These are phyloP conservation scores for Lateolabrax maculatus DNA, from an alignment of 2,797 vertebrate genomes.

Conservation along the genomic window DNA sequence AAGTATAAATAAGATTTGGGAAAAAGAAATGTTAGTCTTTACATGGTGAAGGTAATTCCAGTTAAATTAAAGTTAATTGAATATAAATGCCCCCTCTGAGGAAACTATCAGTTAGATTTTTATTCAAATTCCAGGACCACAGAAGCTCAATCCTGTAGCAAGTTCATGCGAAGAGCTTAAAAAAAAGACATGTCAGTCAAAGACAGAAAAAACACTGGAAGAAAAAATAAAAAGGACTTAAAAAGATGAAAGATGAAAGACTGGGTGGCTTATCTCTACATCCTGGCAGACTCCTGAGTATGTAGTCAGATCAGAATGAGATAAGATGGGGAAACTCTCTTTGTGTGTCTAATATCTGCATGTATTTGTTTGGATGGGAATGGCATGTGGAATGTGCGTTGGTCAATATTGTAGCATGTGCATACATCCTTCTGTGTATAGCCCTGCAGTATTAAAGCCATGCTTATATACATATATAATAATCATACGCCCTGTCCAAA, in stretches of 20 bases:
- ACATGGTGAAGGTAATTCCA: neutral
- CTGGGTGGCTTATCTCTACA: conserved; percentile 13
- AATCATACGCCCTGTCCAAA: conserved; percentile 1
- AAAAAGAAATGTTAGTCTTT: neutral
- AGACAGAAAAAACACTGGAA: conserved; percentile 6
- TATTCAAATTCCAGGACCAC: neutral
- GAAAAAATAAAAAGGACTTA: neutral
- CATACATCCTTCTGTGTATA: neutral
- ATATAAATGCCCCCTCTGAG: neutral
- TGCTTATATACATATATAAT: conserved; percentile 2
- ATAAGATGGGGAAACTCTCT: conserved; percentile 24
- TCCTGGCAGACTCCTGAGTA: conserved; percentile 4
- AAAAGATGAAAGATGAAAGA: conserved; percentile 29
- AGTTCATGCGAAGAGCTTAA: neutral
- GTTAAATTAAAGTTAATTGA: neutral
- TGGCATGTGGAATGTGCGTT: conserved; percentile 15
- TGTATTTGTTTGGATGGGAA: conserved; percentile 20
- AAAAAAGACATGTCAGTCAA: conserved; percentile 29
- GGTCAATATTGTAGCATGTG: conserved; percentile 11
- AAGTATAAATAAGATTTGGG: neutral
- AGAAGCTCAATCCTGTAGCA: neutral
- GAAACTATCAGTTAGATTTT: neutral
- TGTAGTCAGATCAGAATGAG: conserved; percentile 21
- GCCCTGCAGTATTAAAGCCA: conserved; percentile 14
- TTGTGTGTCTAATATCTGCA: conserved; percentile 17